Percentiles rank a stretch among this genome's conserved stretches.
Conservation (phyloP, 2,113 vertebrate genomes). For the Rutilus rutilus region DNA sequence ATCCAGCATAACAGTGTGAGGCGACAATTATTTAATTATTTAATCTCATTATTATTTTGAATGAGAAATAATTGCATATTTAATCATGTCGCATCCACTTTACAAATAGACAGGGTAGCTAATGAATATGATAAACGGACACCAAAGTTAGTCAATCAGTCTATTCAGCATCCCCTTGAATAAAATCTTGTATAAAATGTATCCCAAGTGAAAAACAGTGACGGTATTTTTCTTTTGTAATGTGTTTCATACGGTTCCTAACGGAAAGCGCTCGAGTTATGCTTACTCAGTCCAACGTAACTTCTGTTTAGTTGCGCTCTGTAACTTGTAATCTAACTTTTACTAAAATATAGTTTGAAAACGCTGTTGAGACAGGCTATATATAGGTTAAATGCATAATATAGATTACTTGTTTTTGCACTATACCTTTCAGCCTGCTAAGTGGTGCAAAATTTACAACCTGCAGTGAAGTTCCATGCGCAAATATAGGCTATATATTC, state of each 20-base stretch:
- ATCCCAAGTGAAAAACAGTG: neutral
- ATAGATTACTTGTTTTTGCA: neutral
- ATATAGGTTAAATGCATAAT: no score
- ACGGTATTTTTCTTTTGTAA: neutral
- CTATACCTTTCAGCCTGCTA: neutral
- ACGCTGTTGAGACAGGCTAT: neutral
- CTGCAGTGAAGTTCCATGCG: neutral
- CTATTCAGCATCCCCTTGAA: no score
- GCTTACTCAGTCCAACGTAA: neutral
- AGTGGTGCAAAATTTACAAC: neutral
- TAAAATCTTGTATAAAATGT: neutral
- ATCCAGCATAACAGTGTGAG: neutral
- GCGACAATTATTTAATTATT: neutral
- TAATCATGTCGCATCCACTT: neutral
- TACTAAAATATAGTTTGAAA: neutral
- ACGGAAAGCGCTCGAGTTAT: neutral
- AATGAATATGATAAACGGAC: no score
- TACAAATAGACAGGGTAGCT: neutral
- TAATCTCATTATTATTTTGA: neutral
- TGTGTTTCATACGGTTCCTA: neutral
- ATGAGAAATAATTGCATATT: neutral
- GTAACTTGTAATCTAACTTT: neutral
- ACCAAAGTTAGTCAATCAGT: no score
- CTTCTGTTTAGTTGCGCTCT: neutral
- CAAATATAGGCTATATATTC: neutral